These are phyloP conservation scores for Cuculus canorus DNA, from an alignment of 2,797 vertebrate species.

Conservation along the genomic window DNA sequence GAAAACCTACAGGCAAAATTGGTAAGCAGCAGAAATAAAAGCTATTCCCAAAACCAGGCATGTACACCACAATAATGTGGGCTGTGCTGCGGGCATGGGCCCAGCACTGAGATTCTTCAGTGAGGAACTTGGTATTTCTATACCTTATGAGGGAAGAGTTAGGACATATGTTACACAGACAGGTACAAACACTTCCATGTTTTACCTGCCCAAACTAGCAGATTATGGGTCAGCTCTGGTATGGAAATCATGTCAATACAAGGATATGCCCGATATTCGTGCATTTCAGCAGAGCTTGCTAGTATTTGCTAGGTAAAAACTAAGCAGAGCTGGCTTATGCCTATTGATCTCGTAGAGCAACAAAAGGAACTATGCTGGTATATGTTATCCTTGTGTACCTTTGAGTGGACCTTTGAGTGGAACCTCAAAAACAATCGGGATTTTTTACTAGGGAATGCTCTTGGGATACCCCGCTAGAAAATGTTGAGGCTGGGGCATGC, in stretches of 20 bases:
- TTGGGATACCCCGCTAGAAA: not conserved
- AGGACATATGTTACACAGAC: not conserved
- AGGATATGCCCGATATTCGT: not conserved
- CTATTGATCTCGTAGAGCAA: not conserved
- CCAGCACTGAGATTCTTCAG: not conserved
- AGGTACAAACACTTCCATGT: not conserved
- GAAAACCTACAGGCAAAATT: slow-evolving; percentile 17
- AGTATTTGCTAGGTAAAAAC: not conserved
- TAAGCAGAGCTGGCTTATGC: not conserved
- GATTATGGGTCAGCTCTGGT: not conserved
- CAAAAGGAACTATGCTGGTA: not conserved
- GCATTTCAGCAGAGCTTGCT: not conserved
- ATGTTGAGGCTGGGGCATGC: not conserved
- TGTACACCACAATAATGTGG: not conserved
- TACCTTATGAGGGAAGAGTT: not conserved
- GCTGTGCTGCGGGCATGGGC: not conserved
- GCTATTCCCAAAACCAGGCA: not conserved
- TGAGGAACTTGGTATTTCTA: not conserved
- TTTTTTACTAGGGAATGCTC: not conserved
- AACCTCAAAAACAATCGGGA: too few relatives aligned
- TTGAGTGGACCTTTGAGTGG: too few relatives aligned
- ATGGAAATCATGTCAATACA: not conserved
- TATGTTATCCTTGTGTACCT: not conserved
- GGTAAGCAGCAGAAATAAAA: not conserved
- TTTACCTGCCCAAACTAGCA: not conserved